These are phyloP conservation scores for Notarius quadriscutis DNA, from an alignment of 2,113 vertebrate genomes.

Conservation along the genomic window DNA sequence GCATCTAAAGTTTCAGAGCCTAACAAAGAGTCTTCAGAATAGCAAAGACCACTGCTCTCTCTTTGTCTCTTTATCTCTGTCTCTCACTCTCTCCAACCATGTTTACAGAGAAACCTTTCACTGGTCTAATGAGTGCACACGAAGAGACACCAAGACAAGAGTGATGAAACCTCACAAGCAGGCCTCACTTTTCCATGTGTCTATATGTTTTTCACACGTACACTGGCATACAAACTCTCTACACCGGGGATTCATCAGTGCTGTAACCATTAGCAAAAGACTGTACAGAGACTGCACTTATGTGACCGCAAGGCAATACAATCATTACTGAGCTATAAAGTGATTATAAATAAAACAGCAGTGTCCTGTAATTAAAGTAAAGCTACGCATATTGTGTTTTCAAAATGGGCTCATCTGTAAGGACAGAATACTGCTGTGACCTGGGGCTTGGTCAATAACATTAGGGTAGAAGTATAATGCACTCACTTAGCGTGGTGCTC, in stretches of 20 bases:
- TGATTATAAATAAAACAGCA: slow-evolving; percentile 32
- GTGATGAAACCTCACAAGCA: neutral
- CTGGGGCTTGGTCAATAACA: neutral
- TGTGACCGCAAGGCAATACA: slow-evolving; percentile 31
- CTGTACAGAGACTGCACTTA: slow-evolving; percentile 33
- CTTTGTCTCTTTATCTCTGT: neutral
- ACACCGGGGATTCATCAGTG: slow-evolving; percentile 21
- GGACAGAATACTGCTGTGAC: neutral
- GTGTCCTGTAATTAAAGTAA: slow-evolving; percentile 27
- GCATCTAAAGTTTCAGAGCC: slow-evolving; percentile 16
- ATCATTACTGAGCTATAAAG: slow-evolving; percentile 33
- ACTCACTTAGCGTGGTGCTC: slow-evolving; percentile 47
- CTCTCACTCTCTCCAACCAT: slow-evolving; percentile 12
- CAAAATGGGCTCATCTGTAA: neutral
- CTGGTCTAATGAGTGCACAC: slow-evolving; percentile 1
- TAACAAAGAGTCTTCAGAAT: slow-evolving; percentile 12
- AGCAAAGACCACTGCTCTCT: neutral
- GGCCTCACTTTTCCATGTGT: neutral
- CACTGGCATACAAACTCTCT: neutral
- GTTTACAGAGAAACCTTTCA: slow-evolving; percentile 24
- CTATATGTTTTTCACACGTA: slow-evolving; percentile 10
- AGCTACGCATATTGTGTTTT: slow-evolving; percentile 10
- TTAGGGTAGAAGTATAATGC: slow-evolving; percentile 23
- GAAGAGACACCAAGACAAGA: neutral
- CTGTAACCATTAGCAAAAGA: slow-evolving; percentile 33